Evolutionary conservation across 2,888 invertebrate genomes (phyloP), one percentile per base, ranked within the genome.

Genomic region (Fissipunctia ypsillon): DNA sequence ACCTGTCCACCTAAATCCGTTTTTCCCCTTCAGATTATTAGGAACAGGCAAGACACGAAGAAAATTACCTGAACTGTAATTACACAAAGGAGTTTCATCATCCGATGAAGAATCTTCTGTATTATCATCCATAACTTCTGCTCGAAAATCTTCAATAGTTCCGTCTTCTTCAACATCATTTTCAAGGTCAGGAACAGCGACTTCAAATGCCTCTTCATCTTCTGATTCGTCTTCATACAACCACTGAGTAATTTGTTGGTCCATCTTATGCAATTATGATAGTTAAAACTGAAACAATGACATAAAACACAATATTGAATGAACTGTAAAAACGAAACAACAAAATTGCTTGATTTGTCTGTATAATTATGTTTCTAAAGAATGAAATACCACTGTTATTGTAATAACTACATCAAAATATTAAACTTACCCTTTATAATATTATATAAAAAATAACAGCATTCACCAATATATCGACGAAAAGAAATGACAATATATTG

Each of bases 61-160:
- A 69, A 69, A 69, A 63, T 73, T 68, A 63, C 73, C 73, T 73
- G 73, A 69, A 69, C 56, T 63, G 60, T 57, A 74, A 74, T 74
- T 69, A 64, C 28, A 48, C 57, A 74, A 12, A 68, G 69, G 69
- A 69, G 16, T 57, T 19, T 69, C 69, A 69, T 74, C 74, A 41
- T 74, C 74, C 43, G 52, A 74, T 57, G 57, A 69, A 50, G 48
- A 64, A 48, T 64, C 63, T 48, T 64, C 63, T 64, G 63, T 64
- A 50, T 64, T n/a, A 48, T 48, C 48, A 50, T 64, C 48, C 48
- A n/a, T 1, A 48, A 14, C 1, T 63, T 48, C 45, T 35, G 28
- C 61, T 45, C 61, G 61, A 63, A 63, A 63, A 28, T 63, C 45
- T 45, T 63, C 61, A 45, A 63, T 63, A 69, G 41, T 74, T 74